Evolutionary conservation across 2,888 invertebrate genomes (phyloP).

Genomic region (Brachyopa scutellaris): DNA sequence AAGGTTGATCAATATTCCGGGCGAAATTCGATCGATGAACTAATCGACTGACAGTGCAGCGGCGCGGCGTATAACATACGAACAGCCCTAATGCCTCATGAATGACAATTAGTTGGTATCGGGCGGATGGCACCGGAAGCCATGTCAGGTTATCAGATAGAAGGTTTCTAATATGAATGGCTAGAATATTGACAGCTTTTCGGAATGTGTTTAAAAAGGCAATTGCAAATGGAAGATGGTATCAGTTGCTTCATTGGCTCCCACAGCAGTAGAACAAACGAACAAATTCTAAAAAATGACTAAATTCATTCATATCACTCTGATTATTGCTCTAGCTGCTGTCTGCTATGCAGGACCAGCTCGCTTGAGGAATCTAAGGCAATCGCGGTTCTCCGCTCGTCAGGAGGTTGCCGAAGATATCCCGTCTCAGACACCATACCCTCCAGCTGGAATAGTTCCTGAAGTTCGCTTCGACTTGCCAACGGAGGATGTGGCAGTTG

Average conservation of each 20-base stretch:
- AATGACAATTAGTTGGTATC: slow-evolving; percentile 52
- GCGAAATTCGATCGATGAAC: slow-evolving; percentile 53
- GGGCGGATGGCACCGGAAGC: slow-evolving; percentile 42
- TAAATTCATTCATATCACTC: slow-evolving; percentile 43
- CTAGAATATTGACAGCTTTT: slow-evolving; percentile 10
- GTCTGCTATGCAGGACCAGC: slow-evolving; percentile 37
- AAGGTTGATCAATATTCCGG: slow-evolving; percentile 58
- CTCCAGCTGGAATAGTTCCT: slow-evolving; percentile 77
- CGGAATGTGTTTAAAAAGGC: slow-evolving; percentile 61
- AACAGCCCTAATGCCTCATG: slow-evolving; percentile 14
- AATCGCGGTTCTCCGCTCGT: slow-evolving; percentile 28
- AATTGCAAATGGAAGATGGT: not conserved
- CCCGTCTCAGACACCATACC: slow-evolving; percentile 76
- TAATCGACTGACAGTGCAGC: slow-evolving; percentile 45
- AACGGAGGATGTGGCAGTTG: slow-evolving; percentile 74
- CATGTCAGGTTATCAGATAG: slow-evolving; percentile 29
- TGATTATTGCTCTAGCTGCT: slow-evolving; percentile 14
- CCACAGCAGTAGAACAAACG: slow-evolving; percentile 18
- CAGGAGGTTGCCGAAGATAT: slow-evolving; percentile 48
- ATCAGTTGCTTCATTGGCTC: slow-evolving; percentile 48
- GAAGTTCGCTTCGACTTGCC: slow-evolving; percentile 78
- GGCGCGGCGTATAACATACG: slow-evolving; percentile 10
- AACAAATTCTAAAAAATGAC: slow-evolving; percentile 28
- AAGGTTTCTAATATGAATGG: slow-evolving; percentile 55
- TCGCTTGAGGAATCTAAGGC: slow-evolving; percentile 35